Conservation (phyloP, 2,888 invertebrate genomes). For the Hermaeophaga mercurialis region DNA sequence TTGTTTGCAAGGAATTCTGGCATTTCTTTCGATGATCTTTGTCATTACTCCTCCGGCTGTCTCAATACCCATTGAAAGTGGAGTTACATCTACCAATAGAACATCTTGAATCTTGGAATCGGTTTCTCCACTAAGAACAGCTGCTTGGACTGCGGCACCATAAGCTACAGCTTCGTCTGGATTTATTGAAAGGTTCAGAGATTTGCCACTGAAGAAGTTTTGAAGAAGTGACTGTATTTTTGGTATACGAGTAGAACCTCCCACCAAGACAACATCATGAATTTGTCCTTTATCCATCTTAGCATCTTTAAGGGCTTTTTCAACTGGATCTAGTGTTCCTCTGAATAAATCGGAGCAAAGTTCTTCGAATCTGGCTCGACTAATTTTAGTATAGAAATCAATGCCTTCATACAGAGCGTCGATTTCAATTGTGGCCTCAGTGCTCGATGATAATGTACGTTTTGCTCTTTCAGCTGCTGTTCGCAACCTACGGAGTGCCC, state of each 20-base stretch:
- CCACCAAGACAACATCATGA: conserved; percentile 80
- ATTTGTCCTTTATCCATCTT: conserved; percentile 76
- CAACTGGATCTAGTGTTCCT: conserved; percentile 70
- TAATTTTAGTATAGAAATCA: conserved; percentile 74
- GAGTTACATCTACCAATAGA: conserved; percentile 70
- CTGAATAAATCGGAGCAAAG: conserved; percentile 71
- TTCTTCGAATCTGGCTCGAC: conserved; percentile 78
- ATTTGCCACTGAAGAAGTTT: conserved; percentile 72
- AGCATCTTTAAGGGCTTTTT: conserved; percentile 80
- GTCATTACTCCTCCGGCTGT: conserved; percentile 81
- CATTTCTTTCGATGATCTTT: conserved; percentile 63
- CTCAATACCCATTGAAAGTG: conserved; percentile 75
- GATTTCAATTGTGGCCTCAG: conserved; percentile 76
- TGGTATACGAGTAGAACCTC: conserved; percentile 81
- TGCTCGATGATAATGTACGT: conserved; percentile 76
- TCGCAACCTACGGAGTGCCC: conserved; percentile 71
- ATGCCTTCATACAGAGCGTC: conserved; percentile 77
- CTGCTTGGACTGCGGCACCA: conserved; percentile 54
- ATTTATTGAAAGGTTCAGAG: conserved; percentile 53
- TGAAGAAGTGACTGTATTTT: conserved; percentile 76
- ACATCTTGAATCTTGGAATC: conserved; percentile 77
- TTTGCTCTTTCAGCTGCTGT: conserved; percentile 82
- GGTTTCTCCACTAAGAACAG: conserved; percentile 55
- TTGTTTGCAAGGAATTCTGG: conserved; percentile 63
- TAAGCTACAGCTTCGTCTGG: conserved; percentile 55